Conservation (phyloP, 2,888 invertebrate genomes). For the Byasa hedistus region DNA sequence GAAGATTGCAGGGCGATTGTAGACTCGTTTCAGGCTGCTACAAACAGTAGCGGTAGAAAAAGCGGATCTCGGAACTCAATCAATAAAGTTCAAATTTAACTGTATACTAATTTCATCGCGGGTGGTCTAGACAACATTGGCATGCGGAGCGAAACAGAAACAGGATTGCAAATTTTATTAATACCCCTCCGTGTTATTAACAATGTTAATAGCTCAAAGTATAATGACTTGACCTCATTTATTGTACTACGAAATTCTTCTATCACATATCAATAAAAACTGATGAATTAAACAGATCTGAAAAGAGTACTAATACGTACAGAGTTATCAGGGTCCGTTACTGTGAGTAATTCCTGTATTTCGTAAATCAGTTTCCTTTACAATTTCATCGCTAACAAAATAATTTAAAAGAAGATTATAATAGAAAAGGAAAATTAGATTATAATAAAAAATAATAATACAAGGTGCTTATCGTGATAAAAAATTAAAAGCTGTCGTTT, state of each 20-base stretch:
- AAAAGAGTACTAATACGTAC: no score
- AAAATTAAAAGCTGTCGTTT: constrained; percentile 63
- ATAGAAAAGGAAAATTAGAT: no score
- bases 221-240: neutral
- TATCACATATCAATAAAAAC: no score
- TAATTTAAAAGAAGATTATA: no score
- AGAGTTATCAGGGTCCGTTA: no score
- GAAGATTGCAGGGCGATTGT: constrained; percentile 54
- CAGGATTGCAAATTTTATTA: constrained; percentile 72
- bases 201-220: constrained; percentile 10
- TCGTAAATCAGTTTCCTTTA: no score
- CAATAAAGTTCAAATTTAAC: constrained; percentile 70
- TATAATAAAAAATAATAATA: no score
- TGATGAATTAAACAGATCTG: no score
- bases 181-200: constrained; percentile 61
- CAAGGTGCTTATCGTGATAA: no score
- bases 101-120: constrained; percentile 59
- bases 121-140: constrained; percentile 74
- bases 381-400: no score
- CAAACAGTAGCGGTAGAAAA: constrained; percentile 13
- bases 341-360: no score
- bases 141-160: constrained; percentile 67
- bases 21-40: constrained; percentile 33
- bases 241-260: no score
- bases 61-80: constrained; percentile 52